Percentiles rank a stretch among this genome's conserved stretches.
phyloP scores from a whole-genome alignment of 1,140 invertebrate genomes.

The Physella acuta region DNA sequence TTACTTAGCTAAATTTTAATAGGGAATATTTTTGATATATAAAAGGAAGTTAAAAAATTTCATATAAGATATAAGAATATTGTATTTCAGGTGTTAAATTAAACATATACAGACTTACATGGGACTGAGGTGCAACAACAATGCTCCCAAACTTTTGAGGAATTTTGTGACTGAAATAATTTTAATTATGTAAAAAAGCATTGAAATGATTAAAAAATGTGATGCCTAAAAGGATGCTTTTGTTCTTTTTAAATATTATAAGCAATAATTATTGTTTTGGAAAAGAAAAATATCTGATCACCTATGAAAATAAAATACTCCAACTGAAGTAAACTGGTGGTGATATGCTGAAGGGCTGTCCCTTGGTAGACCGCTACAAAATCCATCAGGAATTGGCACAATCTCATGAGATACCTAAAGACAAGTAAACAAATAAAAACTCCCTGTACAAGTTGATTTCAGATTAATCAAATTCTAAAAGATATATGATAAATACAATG shows the following conservation, averaged over 20 bases:
- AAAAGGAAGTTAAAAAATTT: no score
- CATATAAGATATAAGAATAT: neutral
- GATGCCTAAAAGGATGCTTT: no score
- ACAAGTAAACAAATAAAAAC: no score
- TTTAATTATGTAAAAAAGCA: no score
- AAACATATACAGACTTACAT: constrained; percentile 29
- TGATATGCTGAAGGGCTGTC: constrained; percentile 58
- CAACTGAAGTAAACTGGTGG: constrained; percentile 51
- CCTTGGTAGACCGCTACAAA: constrained; percentile 54
- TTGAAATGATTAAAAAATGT: no score
- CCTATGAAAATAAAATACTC: constrained; percentile 58
- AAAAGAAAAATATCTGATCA: constrained; percentile 13
- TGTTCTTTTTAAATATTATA: no score
- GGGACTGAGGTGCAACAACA: constrained; percentile 54
- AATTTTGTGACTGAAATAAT: constrained; percentile 43
- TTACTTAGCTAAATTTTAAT: no score
- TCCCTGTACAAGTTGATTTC: no score
- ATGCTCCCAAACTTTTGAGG: constrained; percentile 55
- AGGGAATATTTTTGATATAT: no score
- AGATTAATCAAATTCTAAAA: no score
- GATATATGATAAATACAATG: no score
- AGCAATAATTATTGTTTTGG: neutral
- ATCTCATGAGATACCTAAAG: constrained; percentile 57
- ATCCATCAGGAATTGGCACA: constrained; percentile 49
- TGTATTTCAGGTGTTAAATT: neutral